Percentiles rank a stretch among this genome's conserved stretches.
Conservation (phyloP, 2,113 vertebrate species). For the Madoqua kirkii region DNA sequence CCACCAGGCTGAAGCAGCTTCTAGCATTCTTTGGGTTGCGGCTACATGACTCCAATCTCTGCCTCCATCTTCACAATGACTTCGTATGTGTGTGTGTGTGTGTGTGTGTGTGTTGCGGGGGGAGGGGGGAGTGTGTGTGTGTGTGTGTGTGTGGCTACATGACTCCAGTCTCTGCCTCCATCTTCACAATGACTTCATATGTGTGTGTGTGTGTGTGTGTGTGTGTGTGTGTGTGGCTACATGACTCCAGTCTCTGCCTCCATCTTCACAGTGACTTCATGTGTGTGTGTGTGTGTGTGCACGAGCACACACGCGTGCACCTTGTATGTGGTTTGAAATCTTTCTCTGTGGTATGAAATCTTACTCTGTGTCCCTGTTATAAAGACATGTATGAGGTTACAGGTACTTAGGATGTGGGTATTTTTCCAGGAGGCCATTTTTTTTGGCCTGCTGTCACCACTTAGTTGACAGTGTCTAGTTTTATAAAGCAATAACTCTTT, state of each 20-base stretch:
- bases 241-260: neutral
- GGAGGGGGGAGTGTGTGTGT: neutral
- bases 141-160: neutral
- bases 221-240: neutral
- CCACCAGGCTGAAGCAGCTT: neutral
- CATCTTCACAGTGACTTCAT: neutral
- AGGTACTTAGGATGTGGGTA: neutral
- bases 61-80: neutral
- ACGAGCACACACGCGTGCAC: fast-evolving
- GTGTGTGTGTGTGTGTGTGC: neutral
- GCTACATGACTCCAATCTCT: neutral
- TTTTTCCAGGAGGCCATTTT: neutral
- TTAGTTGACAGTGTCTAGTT: neutral
- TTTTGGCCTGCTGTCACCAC: neutral
- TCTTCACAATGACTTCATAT: neutral
- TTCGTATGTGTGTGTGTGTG: neutral
- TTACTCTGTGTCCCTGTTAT: neutral
- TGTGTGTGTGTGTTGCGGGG: neutral
- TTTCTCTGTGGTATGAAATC: neutral
- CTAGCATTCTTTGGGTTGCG: neutral
- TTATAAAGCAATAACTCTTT: neutral
- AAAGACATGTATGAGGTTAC: neutral
- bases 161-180: neutral
- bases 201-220: neutral
- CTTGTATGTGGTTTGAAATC: neutral